Evolutionary conservation across 2,888 invertebrate species (phyloP), one percentile per base, ranked within the genome.

Genomic region (Ectemnius continuus): DNA sequence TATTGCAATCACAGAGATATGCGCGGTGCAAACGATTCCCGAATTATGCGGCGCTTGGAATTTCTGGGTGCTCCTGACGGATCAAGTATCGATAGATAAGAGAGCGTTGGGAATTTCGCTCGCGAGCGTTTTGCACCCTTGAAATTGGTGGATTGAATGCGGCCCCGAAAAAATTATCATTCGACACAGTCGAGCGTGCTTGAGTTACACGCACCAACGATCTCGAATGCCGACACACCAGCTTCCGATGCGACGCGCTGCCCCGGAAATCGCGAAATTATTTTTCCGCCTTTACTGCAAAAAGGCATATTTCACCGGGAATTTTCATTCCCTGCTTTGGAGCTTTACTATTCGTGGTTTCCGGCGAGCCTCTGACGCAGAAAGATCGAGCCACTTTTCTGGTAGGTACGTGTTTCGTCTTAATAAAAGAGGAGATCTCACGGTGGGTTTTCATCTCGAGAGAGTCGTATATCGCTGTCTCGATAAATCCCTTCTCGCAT

Each of bases 401-500:
- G 23, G 14, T 46, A 36, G 23, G 61, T 65, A 47, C 2, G 28
- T 8, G 13, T 28, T 16, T 16, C 28, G 60, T 59, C 58, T 69
- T 18, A 36, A 69, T 69, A 64, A 69, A 72, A 75, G 69, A 77
- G 66, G 58, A 58, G 70, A 65, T 70, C 20, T 28, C 62, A 11
- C 56, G 60, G 52, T 14, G 28, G 36, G 26, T 20, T 65, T 36
- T 14, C 59, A 69, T 64, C 45, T 52, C 64, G 11, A 8, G 70
- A 61, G 59, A 20, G 48, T 28, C 48, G 74, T 63, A 71, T 62
- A 67, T 76, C 65, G 60, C 45, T 61, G 65, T 73, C 70, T 61
- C 73, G 73, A 67, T 76, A 78, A 78, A 76, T 76, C 67, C 67
- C 61, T 65, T 60, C 56, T 61, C 63, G 59, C 64, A 63, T 61